Evolutionary conservation across 1,140 invertebrate species (phyloP), one percentile per base, ranked within the genome.

Genomic region (Tetramorium parvispinum): DNA sequence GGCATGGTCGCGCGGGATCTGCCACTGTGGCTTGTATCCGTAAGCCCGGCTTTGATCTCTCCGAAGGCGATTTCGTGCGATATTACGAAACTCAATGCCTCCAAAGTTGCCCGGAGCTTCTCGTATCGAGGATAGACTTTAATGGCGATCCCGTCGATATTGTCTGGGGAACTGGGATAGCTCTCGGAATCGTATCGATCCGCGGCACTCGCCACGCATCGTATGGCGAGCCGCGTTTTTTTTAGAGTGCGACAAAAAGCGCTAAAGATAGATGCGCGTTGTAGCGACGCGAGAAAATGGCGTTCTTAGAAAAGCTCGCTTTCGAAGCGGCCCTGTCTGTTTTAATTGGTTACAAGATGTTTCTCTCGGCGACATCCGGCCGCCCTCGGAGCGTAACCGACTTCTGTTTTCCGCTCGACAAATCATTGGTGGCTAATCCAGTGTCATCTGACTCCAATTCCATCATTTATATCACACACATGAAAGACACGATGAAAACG

Each of bases 91-190:
- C 73, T 51, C 82, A 61, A 78, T 65, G 82, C 61, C 59, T 78
- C 32, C 59, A 24, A 75, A 83, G 68, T 75, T 83, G 68, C 51
- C 79, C 40, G 59, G 57, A 65, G 59, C 73, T 65, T 78, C 59
- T 63, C 82, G 59, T 66, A 76, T 53, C 75, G 71, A 65, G 61
- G 40, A 55, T 65, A 70, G 85, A 79, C 85, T 86, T 86, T 79
- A 86, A 86, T 65, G 51, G 76, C 85, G 75, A 79, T 81, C 53
- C 63, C 76, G 57, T 70, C 85, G 75, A 86, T 86, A 86, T 86
- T 79, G 85, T 86, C 79, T 59, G 71, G 73, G 57, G 46, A 79
- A 65, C 53, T 32, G 40, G 81, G 79, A 18, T 27, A 51, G 49
- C 73, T 79, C 61, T 43, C 24, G 46, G 75, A 85, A 85, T 78